A percentile compares a stretch with the other conserved stretches of the same genome.
phyloP scores from a whole-genome alignment of 2,113 vertebrate species.

The Odontesthes bonariensis region DNA sequence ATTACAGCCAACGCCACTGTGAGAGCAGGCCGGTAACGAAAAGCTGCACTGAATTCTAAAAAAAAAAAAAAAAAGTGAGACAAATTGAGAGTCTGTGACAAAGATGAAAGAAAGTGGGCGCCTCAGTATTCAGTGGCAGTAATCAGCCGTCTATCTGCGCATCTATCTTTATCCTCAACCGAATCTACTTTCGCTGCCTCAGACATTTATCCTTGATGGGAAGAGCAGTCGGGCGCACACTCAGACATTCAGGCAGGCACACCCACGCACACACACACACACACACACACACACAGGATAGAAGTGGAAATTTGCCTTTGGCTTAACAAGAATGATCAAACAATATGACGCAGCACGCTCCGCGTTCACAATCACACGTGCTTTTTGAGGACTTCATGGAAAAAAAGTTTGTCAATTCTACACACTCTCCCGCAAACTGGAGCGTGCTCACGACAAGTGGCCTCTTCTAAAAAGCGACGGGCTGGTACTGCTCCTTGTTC shows the following conservation, averaged over 20 bases:
- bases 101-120: slow-evolving; percentile 68
- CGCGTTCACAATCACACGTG: background rate
- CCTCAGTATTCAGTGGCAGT: slow-evolving; percentile 67
- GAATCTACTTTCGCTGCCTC: slow-evolving; percentile 61
- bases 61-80: slow-evolving; percentile 51
- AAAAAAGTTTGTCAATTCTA: slow-evolving; percentile 24
- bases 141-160: slow-evolving; percentile 64
- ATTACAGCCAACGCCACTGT: slow-evolving; percentile 43
- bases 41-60: slow-evolving; percentile 46
- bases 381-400: slow-evolving; percentile 11
- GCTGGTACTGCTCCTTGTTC: slow-evolving; percentile 20
- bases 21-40: slow-evolving; percentile 49
- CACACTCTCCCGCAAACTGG: slow-evolving; percentile 8
- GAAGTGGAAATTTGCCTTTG: slow-evolving; percentile 50
- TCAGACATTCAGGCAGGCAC: slow-evolving; percentile 2
- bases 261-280: background rate
- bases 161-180: slow-evolving; percentile 71
- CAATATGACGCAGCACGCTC: slow-evolving; percentile 1
- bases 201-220: slow-evolving; percentile 46
- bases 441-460: slow-evolving; percentile 35
- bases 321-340: slow-evolving; percentile 48
- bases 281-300: background rate
- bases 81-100: slow-evolving; percentile 50
- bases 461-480: slow-evolving; percentile 27
- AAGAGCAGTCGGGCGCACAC: slow-evolving; percentile 20